phyloP scores from a whole-genome alignment of 2,888 invertebrate species.

The Camptogramma bilineatum region DNA sequence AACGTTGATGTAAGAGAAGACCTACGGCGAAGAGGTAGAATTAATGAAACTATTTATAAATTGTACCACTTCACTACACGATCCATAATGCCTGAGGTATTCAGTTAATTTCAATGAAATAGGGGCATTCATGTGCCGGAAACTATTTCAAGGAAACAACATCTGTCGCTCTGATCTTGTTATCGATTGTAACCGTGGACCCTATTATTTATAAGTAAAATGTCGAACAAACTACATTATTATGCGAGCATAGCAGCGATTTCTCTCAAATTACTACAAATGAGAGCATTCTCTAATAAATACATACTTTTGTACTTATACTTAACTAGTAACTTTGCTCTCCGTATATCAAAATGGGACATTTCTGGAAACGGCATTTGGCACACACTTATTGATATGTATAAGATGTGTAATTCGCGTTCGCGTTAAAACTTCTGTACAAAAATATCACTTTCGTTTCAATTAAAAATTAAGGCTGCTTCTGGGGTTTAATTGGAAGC shows the following conservation, averaged over 20 bases:
- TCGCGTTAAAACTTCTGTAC: constrained; percentile 50
- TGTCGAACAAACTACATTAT: constrained; percentile 19
- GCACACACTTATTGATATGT: constrained; percentile 76
- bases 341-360: constrained; percentile 64
- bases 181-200: constrained; percentile 1
- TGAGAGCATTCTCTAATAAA: constrained; percentile 40
- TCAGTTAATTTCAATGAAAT: constrained; percentile 6
- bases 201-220: constrained; percentile 24
- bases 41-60: constrained; percentile 7
- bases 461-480: constrained; percentile 37
- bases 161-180: neutral
- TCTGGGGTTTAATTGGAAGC: constrained; percentile 42
- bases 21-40: constrained; percentile 4
- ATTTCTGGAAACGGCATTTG: constrained; percentile 64
- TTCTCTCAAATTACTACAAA: constrained; percentile 33
- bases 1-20: neutral
- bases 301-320: constrained; percentile 46
- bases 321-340: constrained; percentile 35
- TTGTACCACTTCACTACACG: constrained; percentile 4
- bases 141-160: constrained; percentile 10
- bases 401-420: constrained; percentile 49
- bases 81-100: neutral
- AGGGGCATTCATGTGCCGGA: neutral
- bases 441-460: constrained; percentile 54
- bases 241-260: constrained; percentile 22